phyloP scores from a whole-genome alignment of 1,140 invertebrate species.

The Rhopalosiphum maidis region DNA sequence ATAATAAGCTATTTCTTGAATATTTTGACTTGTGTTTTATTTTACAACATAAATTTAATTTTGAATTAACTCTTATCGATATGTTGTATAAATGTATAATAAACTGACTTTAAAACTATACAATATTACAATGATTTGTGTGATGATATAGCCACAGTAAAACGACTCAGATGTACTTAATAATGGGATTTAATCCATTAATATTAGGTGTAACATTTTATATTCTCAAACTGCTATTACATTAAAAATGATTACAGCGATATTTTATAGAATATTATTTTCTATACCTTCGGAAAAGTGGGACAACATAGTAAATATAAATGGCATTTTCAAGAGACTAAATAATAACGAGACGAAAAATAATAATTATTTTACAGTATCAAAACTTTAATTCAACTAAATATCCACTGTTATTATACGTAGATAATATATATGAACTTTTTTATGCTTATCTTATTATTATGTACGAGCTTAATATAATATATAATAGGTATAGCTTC shows the following conservation, averaged over 20 bases:
- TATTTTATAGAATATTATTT: constrained; percentile 2
- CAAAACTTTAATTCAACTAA: neutral
- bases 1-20: neutral
- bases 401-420: neutral
- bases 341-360: neutral
- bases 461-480: no score
- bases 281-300: neutral
- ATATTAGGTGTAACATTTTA: neutral
- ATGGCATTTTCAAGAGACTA: neutral
- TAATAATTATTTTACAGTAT: neutral
- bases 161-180: neutral
- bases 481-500: no score
- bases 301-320: neutral
- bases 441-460: neutral
- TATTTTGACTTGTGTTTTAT: neutral
- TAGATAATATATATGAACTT: neutral
- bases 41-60: neutral
- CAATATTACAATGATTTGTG: neutral
- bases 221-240: neutral
- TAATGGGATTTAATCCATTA: neutral
- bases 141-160: neutral
- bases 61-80: neutral
- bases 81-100: neutral
- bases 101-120: neutral
- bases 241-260: neutral